Evolutionary conservation across 2,888 invertebrate genomes (phyloP), one percentile per base, ranked within the genome.

Genomic region (Lasioglossum morio): DNA sequence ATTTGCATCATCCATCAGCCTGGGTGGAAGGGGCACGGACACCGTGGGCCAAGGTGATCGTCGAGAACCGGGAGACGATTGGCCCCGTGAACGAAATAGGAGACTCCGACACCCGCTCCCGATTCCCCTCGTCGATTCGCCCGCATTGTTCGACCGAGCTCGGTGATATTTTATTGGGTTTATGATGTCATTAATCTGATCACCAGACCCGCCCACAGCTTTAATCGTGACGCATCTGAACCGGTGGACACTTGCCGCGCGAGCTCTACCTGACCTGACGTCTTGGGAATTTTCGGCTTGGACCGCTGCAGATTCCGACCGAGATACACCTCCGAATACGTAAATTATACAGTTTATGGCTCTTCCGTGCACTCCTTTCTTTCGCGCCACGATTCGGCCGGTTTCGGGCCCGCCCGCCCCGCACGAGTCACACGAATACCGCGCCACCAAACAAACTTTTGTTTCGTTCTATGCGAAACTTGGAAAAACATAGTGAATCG

Each of bases 151-250:
- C 91, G 83, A 83, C 82, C 89, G 85, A 82, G 63, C 85, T 60
- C 87, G 92, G 94, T 93, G 94, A 95, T 95, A 95, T 95, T 95
- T 95, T 95, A 95, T 95, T 95, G 92, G 93, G 93, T 95, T 95
- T 95, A 95, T 94, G 95, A 94, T 93, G 94, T 94, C 95, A 95
- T 95, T 95, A 94, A 95, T 95, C 94, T 94, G 94, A 94, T 95
- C 94, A 91, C 91, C 85, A 91, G 90, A 92, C 91, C 93, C 94
- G 92, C 94, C 94, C 93, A 93, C 93, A 87, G 89, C 89, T 92
- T 93, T 92, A 93, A 94, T 94, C 93, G 94, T 93, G 92, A 93
- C 92, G 91, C 91, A 90, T 92, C 91, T 88, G 82, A 84, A 85
- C 69, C 86, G 77, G 70, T 79, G 89, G 85, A 90, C 88, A 78